Conservation (phyloP, 1,140 invertebrate species). For the Lordiphosa collinella region DNA sequence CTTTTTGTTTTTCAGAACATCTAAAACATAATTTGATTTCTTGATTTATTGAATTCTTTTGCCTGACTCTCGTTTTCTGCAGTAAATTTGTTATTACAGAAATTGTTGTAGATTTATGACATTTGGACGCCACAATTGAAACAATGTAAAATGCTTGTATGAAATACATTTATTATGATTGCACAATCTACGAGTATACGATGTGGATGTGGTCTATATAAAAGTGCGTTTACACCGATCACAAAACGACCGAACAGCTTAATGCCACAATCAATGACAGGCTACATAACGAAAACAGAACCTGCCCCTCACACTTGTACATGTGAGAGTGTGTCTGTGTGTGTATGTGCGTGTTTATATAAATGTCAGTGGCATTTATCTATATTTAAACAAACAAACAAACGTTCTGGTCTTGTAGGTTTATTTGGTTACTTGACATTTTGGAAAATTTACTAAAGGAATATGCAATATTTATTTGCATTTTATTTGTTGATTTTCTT, state of each 20-base stretch:
- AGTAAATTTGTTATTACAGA: constrained; percentile 29
- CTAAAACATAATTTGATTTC: too few relatives aligned
- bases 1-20: too few relatives aligned
- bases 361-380: constrained; percentile 67
- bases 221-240: constrained; percentile 56
- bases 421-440: constrained; percentile 73
- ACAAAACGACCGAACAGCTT: constrained; percentile 56
- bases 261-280: constrained; percentile 32
- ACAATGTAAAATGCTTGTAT: constrained; percentile 40
- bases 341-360: constrained; percentile 40
- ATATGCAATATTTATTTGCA: constrained; percentile 71
- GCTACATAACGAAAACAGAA: neutral
- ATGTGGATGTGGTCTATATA: constrained; percentile 42
- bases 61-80: constrained; percentile 8
- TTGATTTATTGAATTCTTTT: too few relatives aligned
- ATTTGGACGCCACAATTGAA: constrained; percentile 54
- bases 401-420: constrained; percentile 36
- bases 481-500: constrained; percentile 74
- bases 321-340: neutral
- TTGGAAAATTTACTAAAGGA: constrained; percentile 51
- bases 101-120: constrained; percentile 54
- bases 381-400: constrained; percentile 70
- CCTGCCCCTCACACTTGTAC: constrained; percentile 10
- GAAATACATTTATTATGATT: constrained; percentile 61
- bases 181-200: constrained; percentile 4